Evolutionary conservation across 1,140 invertebrate species (phyloP).

Genomic region (Hyles euphorbiae): DNA sequence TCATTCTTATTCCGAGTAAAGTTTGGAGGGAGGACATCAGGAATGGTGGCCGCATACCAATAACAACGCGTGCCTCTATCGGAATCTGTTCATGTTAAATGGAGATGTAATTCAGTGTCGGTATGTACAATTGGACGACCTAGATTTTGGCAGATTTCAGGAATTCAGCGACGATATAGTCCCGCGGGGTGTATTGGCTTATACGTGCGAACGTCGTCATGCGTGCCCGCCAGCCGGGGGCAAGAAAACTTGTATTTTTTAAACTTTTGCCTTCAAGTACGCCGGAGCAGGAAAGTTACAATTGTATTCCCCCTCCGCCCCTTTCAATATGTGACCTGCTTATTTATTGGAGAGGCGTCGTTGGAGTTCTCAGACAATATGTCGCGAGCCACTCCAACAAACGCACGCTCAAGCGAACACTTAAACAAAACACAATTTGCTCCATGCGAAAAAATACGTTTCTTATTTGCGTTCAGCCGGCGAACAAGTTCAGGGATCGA

Average conservation of each 20-base stretch:
- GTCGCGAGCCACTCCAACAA: conserved; percentile 56
- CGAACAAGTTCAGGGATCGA: background rate
- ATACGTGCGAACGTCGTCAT: conserved; percentile 52
- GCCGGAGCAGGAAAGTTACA: conserved; percentile 68
- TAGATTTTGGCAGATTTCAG: background rate
- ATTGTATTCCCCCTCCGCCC: conserved; percentile 70
- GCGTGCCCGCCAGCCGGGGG: conserved; percentile 38
- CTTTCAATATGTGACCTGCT: conserved; percentile 75
- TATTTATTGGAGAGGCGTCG: conserved; percentile 72
- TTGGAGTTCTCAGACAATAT: conserved; percentile 71
- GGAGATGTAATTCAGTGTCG: background rate
- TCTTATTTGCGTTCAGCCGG: background rate
- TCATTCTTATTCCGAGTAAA: conserved; percentile 63
- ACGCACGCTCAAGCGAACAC: conserved; percentile 43
- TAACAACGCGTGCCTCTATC: conserved; percentile 21
- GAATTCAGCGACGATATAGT: conserved; percentile 5
- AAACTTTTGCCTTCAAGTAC: conserved; percentile 69
- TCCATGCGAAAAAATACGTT: conserved; percentile 9
- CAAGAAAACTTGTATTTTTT: conserved; percentile 71
- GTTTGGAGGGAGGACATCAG: conserved; percentile 39
- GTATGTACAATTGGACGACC: too few relatives aligned
- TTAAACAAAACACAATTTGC: conserved; percentile 64
- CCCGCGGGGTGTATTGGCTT: conserved; percentile 28
- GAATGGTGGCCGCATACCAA: conserved; percentile 49
- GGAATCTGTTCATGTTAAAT: background rate